A percentile compares a stretch with the other conserved stretches of the same genome.
phyloP scores from a whole-genome alignment of 2,113 vertebrate genomes.

The Chiloscyllium plagiosum region DNA sequence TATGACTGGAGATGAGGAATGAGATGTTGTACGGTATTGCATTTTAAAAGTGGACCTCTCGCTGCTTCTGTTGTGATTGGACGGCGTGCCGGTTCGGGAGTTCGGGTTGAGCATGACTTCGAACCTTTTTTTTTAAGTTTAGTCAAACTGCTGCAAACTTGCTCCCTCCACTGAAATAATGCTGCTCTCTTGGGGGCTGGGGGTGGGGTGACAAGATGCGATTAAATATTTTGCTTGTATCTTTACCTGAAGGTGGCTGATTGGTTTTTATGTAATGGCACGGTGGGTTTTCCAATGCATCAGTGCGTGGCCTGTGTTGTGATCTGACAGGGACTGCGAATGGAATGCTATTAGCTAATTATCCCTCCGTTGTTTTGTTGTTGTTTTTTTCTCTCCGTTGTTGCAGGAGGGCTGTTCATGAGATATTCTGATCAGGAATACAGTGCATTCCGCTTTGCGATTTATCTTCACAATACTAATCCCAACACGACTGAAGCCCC shows the following conservation, averaged over 20 bases:
- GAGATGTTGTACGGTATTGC: neutral
- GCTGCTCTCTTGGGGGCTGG: neutral
- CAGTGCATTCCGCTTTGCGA: constrained; percentile 92
- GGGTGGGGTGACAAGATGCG: too few species aligned
- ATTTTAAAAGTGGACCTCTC: neutral
- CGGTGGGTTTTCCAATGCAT: constrained; percentile 64
- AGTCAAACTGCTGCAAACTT: neutral
- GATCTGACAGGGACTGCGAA: constrained; percentile 65
- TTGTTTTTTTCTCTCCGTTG: constrained; percentile 43
- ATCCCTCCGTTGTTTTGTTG: constrained; percentile 48
- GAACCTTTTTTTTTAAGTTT: neutral
- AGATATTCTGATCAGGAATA: constrained; percentile 99
- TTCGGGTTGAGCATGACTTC: neutral
- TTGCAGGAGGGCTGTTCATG: constrained; percentile 93
- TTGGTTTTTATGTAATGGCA: constrained; percentile 50
- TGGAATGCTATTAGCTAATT: constrained; percentile 56
- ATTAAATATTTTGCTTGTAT: neutral
- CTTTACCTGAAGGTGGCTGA: constrained; percentile 38
- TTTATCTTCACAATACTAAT: constrained; percentile 99
- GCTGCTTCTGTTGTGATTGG: neutral
- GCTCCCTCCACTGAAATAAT: neutral
- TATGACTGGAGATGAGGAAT: too few species aligned
- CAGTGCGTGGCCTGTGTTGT: constrained; percentile 69
- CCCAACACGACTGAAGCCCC: constrained; percentile 96
- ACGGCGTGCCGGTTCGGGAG: too few species aligned